phyloP scores from a whole-genome alignment of 2,888 invertebrate species.

The Marronus borbonicus region DNA sequence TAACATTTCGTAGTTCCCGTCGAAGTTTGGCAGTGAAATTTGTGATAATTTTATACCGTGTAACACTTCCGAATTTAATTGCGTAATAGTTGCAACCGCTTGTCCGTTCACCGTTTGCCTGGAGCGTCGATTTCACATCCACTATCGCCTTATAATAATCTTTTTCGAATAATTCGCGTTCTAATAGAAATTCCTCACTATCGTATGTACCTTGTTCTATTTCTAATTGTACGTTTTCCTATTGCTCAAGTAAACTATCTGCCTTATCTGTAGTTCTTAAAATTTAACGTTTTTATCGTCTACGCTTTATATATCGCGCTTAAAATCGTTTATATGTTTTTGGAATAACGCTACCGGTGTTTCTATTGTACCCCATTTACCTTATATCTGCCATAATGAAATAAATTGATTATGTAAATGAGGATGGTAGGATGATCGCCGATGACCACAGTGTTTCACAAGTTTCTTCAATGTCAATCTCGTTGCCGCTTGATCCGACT shows the following conservation, averaged over 20 bases:
- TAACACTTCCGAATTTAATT: background rate
- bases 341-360: background rate
- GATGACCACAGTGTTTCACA: background rate
- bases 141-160: too few relatives aligned
- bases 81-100: background rate
- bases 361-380: background rate
- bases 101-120: too few relatives aligned
- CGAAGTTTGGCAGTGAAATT: conserved; percentile 30
- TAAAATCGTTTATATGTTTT: conserved; percentile 11
- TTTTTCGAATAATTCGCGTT: conserved; percentile 29
- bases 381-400: conserved; percentile 18
- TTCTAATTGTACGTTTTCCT: conserved; percentile 6
- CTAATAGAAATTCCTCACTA: background rate
- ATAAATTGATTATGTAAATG: background rate
- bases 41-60: conserved; percentile 24
- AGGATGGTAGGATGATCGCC: background rate
- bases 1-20: conserved; percentile 30
- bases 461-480: background rate
- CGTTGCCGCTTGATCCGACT: too few relatives aligned
- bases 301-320: background rate
- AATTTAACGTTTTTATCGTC: too few relatives aligned
- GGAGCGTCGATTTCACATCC: too few relatives aligned
- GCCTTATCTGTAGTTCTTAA: background rate
- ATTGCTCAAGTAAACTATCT: conserved; percentile 9
- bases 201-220: background rate